Percentiles rank a stretch among this genome's conserved stretches.
phyloP scores from a whole-genome alignment of 37 sponge, comb jelly and placozoan genomes.

The Aphrocallistes beatrix region DNA sequence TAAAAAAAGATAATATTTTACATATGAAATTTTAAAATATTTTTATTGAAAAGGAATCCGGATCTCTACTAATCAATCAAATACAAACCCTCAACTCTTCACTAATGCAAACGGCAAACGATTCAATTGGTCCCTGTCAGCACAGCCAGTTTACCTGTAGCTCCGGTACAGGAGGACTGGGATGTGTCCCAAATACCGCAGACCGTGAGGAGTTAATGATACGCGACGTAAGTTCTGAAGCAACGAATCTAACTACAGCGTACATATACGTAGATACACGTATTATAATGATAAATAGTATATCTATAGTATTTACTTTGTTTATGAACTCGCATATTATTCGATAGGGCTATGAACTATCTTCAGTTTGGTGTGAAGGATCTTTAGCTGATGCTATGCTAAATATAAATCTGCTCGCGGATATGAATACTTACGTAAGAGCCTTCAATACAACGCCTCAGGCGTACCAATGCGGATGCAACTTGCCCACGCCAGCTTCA shows the following conservation, averaged over 20 bases:
- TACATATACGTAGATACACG: not conserved
- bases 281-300: not conserved
- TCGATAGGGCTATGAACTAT: not conserved
- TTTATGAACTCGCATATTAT: not conserved
- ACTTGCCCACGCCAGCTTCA: no score
- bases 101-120: not conserved
- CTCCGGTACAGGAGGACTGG: not conserved
- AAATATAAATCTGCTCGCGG: not conserved
- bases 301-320: no score
- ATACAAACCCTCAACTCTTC: not conserved
- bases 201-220: not conserved
- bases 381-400: not conserved
- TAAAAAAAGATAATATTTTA: not conserved
- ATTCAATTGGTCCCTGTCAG: not conserved
- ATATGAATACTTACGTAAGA: not conserved
- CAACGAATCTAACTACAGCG: no score
- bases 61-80: not conserved
- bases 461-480: constrained; percentile 4
- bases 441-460: not conserved
- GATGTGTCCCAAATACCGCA: not conserved
- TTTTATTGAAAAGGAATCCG: not conserved
- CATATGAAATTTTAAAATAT: not conserved
- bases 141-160: not conserved
- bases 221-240: not conserved
- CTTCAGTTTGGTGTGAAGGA: not conserved